Evolutionary conservation across 2,888 invertebrate species (phyloP).

Genomic region (Omphaloscelis lunosa): DNA sequence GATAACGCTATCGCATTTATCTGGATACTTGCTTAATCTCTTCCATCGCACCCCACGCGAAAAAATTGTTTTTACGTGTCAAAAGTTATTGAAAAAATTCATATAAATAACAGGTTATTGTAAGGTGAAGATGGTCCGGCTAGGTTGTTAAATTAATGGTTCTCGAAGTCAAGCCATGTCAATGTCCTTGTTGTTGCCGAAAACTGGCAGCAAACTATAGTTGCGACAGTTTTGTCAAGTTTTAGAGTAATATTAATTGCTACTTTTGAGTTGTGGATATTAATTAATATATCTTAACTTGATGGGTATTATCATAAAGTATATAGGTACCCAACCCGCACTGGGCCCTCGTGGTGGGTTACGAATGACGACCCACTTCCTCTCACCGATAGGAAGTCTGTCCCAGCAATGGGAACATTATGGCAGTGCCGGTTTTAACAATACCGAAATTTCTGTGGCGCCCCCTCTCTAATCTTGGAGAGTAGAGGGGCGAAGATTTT

Average conservation of each 20-base stretch:
- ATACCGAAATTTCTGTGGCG: too few species aligned
- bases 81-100: constrained; percentile 31
- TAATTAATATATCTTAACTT: background rate
- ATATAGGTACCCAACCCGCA: background rate
- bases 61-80: constrained; percentile 59
- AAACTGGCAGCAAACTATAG: constrained; percentile 14
- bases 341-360: background rate
- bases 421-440: too few species aligned
- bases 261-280: constrained; percentile 11
- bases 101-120: constrained; percentile 15
- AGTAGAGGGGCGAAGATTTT: too few species aligned
- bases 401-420: background rate
- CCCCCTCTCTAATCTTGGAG: too few species aligned
- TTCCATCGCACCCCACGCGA: constrained; percentile 36
- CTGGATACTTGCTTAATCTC: constrained; percentile 61
- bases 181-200: constrained; percentile 1
- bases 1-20: constrained; percentile 47
- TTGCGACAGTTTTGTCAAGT: constrained; percentile 20
- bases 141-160: constrained; percentile 25
- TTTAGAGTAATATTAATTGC: constrained; percentile 27
- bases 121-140: background rate
- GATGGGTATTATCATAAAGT: background rate
- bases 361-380: background rate
- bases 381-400: background rate
- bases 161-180: constrained; percentile 1